Percentiles rank a stretch among this genome's conserved stretches.
Evolutionary conservation across 2,113 vertebrate genomes (phyloP).

Genomic region (Emydura subglobosa): DNA sequence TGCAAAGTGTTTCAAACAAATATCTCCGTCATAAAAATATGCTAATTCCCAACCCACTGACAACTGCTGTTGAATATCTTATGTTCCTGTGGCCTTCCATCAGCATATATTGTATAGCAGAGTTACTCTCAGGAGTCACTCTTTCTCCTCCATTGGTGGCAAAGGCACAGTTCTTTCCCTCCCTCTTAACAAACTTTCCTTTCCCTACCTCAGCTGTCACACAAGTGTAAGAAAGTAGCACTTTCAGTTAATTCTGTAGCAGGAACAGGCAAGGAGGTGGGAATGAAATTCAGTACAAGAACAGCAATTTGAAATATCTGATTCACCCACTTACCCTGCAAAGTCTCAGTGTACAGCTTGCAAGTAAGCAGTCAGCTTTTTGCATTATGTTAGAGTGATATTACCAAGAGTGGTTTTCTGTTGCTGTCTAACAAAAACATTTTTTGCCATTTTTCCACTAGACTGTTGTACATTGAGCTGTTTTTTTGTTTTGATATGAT

Average conservation of each 20-base stretch:
- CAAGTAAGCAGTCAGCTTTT: background rate
- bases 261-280: background rate
- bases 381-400: background rate
- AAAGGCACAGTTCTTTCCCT: background rate
- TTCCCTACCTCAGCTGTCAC: background rate
- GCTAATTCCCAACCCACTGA: background rate
- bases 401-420: background rate
- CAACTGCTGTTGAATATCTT: background rate
- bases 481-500: slow-evolving; percentile 30
- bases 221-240: background rate
- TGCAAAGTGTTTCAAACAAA: background rate
- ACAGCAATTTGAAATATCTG: background rate
- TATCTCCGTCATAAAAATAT: background rate
- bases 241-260: background rate
- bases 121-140: background rate
- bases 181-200: background rate
- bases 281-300: background rate
- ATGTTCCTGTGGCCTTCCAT: background rate
- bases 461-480: fast-evolving
- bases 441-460: background rate
- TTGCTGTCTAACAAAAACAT: background rate
- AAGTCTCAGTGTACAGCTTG: background rate
- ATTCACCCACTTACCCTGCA: background rate
- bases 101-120: background rate
- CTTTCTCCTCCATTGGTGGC: background rate